phyloP scores from a whole-genome alignment of 2,797 vertebrate genomes.

The Protosalanx chinensis region DNA sequence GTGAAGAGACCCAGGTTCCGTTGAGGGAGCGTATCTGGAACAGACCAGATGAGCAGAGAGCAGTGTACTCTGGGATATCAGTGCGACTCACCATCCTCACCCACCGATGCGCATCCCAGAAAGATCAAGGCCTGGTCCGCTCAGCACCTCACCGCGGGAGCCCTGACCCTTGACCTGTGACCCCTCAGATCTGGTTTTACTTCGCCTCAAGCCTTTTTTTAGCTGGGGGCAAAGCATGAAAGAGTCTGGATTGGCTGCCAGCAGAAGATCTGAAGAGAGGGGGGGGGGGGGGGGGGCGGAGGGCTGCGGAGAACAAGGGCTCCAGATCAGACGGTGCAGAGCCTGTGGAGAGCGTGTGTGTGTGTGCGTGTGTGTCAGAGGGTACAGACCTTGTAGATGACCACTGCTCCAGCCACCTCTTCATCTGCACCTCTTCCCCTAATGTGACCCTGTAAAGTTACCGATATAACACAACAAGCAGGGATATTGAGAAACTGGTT shows the following conservation, averaged over 20 bases:
- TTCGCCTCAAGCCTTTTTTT: conserved; percentile 38
- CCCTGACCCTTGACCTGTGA: conserved; percentile 43
- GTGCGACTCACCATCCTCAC: conserved; percentile 26
- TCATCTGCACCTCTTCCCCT: neutral
- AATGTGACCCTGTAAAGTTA: no score
- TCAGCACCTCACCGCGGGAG: conserved; percentile 43
- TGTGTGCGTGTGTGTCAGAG: neutral
- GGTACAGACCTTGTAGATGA: neutral
- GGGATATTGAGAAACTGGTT: no score
- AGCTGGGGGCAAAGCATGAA: conserved; percentile 35
- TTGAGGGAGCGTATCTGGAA: neutral
- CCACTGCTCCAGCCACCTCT: neutral
- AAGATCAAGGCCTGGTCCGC: conserved; percentile 58
- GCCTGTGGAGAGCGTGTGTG: neutral
- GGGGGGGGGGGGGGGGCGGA: neutral
- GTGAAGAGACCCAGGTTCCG: neutral
- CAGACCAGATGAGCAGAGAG: neutral
- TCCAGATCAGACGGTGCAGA: neutral
- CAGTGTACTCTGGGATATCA: neutral
- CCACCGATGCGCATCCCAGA: conserved; percentile 54
- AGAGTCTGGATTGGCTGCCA: conserved; percentile 4
- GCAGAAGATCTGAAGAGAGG: neutral
- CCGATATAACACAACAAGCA: no score
- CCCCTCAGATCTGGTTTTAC: conserved; percentile 19
- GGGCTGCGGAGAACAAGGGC: neutral